Conservation (phyloP, 2,113 vertebrate genomes). For the Zosterops hypoxanthus region DNA sequence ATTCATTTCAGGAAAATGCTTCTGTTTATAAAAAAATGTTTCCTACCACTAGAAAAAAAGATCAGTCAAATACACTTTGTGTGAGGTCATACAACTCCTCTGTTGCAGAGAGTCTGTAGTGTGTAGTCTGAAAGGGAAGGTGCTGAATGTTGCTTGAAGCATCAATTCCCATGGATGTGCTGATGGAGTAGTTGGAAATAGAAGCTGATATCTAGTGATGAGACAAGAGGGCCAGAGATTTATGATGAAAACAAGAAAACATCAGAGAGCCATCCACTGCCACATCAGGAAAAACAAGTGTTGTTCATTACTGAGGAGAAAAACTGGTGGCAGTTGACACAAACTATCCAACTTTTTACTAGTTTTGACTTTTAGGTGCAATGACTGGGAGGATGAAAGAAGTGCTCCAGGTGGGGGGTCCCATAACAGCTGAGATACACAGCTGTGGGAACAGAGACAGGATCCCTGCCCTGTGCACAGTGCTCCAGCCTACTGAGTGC, state of each 20-base stretch:
- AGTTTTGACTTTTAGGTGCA: neutral
- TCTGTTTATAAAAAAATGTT: neutral
- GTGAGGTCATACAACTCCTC: neutral
- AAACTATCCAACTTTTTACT: neutral
- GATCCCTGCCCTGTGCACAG: neutral
- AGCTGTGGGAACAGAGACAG: neutral
- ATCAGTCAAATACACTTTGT: neutral
- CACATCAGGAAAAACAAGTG: neutral
- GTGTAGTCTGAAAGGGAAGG: neutral
- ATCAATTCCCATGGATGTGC: neutral
- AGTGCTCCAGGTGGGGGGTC: neutral
- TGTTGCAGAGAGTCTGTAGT: neutral
- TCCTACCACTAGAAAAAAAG: too few species aligned
- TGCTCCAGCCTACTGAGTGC: neutral
- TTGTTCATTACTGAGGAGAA: neutral
- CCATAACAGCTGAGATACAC: fast-evolving
- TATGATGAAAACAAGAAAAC: neutral
- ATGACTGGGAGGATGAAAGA: neutral
- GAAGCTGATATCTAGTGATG: neutral
- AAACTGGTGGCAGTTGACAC: neutral
- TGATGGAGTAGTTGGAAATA: neutral
- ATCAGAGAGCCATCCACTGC: neutral
- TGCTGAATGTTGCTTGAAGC: neutral
- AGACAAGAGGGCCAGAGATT: neutral
- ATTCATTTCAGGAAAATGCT: neutral